phyloP scores from a whole-genome alignment of 1,140 invertebrate genomes.

The Neodiprion lecontei region DNA sequence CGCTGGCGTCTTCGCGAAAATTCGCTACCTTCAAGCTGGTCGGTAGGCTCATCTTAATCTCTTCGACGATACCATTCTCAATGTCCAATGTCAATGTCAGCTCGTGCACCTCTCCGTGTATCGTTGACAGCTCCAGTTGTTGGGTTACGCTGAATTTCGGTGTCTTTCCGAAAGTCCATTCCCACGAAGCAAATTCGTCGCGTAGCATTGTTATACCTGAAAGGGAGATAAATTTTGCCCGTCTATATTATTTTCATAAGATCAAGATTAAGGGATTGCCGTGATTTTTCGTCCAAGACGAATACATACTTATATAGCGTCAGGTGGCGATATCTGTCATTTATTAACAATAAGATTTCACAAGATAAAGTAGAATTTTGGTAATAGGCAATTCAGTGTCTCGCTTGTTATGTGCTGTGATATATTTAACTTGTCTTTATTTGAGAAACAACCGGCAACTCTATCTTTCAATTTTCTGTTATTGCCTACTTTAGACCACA shows the following conservation, averaged over 20 bases:
- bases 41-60: constrained; percentile 54
- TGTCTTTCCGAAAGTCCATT: constrained; percentile 89
- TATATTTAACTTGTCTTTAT: too few relatives aligned
- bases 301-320: too few relatives aligned
- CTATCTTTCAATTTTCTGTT: too few relatives aligned
- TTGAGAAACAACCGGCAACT: too few relatives aligned
- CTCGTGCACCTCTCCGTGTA: constrained; percentile 30
- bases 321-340: too few relatives aligned
- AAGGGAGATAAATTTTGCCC: constrained; percentile 29
- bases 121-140: constrained; percentile 38
- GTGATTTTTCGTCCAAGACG: too few relatives aligned
- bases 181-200: constrained; percentile 78
- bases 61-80: constrained; percentile 48
- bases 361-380: too few relatives aligned
- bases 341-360: too few relatives aligned
- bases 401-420: too few relatives aligned
- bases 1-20: constrained; percentile 46
- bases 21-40: constrained; percentile 33
- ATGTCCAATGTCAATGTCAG: constrained; percentile 50
- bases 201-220: constrained; percentile 68
- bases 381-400: too few relatives aligned
- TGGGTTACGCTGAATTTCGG: constrained; percentile 78
- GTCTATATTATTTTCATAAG: constrained; percentile 9
- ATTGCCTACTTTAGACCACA: too few relatives aligned
- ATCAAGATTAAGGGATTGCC: neutral